A percentile compares a stretch with the other conserved stretches of the same genome.
Evolutionary conservation across 1,140 invertebrate species (phyloP).

Genomic region (Charaxes varanes): DNA sequence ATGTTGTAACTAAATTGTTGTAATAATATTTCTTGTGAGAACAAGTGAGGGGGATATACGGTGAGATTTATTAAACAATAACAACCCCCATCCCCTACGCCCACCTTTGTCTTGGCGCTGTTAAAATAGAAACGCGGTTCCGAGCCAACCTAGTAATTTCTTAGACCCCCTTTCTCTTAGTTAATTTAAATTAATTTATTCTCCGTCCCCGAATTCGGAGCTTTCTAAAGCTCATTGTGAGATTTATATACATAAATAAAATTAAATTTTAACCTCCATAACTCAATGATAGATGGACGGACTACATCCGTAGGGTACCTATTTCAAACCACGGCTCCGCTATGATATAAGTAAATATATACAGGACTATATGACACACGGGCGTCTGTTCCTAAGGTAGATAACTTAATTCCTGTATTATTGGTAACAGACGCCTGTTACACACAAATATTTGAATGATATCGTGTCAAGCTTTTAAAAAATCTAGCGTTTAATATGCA

Average conservation of each 20-base stretch:
- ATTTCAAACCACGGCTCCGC: too few species aligned
- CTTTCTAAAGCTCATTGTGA: slow-evolving; percentile 15
- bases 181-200: slow-evolving; percentile 69
- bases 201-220: slow-evolving; percentile 19
- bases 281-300: too few species aligned
- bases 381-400: too few species aligned
- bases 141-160: slow-evolving; percentile 50
- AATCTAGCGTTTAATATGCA: too few species aligned
- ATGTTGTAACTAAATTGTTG: slow-evolving; percentile 5
- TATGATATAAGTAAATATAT: too few species aligned
- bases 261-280: slow-evolving; percentile 12
- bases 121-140: slow-evolving; percentile 53
- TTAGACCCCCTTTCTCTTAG: slow-evolving; percentile 57
- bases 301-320: too few species aligned
- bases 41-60: slow-evolving; percentile 15
- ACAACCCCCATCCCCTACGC: slow-evolving; percentile 51
- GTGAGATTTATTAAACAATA: slow-evolving; percentile 46
- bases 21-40: slow-evolving; percentile 23
- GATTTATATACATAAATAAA: slow-evolving; percentile 15
- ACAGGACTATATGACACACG: too few species aligned
- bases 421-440: too few species aligned
- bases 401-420: too few species aligned
- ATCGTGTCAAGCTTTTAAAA: too few species aligned
- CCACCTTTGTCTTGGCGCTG: slow-evolving; percentile 49
- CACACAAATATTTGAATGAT: too few species aligned